These are phyloP conservation scores for Chondrilla cf. caribensis DNA, from an alignment of 37 sponge, comb jelly and placozoan genomes.

Conservation along the genomic window DNA sequence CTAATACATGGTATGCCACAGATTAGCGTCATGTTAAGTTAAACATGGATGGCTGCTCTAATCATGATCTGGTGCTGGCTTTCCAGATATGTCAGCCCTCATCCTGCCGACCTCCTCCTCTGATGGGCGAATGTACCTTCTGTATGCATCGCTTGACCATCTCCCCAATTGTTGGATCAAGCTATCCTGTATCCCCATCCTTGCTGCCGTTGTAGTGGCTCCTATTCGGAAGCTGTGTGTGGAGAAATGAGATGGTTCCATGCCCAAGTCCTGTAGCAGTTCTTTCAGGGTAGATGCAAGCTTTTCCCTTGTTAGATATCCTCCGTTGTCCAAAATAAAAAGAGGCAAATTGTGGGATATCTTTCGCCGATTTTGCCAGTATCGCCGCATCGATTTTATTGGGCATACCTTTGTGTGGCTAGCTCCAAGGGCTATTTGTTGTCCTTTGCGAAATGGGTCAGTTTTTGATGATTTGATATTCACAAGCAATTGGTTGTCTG, in stretches of 20 bases:
- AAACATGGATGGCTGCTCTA: too few relatives aligned
- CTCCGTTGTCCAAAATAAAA: not conserved
- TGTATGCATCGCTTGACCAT: not conserved
- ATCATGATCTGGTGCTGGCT: too few relatives aligned
- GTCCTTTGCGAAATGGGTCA: not conserved
- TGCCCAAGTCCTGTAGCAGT: not conserved
- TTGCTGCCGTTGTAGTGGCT: slow-evolving; percentile 9
- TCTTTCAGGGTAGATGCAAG: not conserved
- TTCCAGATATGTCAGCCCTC: too few relatives aligned
- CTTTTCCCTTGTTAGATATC: not conserved
- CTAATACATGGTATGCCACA: too few relatives aligned
- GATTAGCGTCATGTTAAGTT: too few relatives aligned
- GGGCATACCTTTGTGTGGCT: slow-evolving; percentile 7
- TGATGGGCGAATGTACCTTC: not conserved
- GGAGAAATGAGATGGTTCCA: not conserved
- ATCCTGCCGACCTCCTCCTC: too few relatives aligned
- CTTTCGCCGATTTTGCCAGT: too few relatives aligned
- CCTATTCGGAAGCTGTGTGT: slow-evolving; percentile 8
- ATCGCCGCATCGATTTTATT: not conserved
- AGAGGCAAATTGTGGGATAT: not conserved
- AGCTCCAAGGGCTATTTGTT: not conserved
- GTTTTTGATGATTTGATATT: not conserved
- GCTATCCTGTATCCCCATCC: not conserved
- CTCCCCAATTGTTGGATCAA: not conserved
- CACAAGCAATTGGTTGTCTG: not conserved